phyloP scores from a whole-genome alignment of 2,888 invertebrate species.

The Drosophila testacea region DNA sequence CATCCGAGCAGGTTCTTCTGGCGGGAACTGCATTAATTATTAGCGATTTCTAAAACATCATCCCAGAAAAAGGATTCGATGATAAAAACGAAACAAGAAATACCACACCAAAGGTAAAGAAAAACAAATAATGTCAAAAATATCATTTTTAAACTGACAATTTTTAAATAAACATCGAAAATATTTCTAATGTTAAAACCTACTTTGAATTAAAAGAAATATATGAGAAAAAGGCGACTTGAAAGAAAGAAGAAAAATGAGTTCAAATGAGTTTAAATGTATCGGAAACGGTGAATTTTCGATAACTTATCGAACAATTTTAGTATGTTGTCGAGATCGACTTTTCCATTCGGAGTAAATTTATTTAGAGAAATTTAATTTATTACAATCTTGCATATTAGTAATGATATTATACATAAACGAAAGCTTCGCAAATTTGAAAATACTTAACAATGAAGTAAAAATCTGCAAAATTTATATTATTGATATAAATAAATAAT shows the following conservation, averaged over 20 bases:
- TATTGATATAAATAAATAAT: too few relatives aligned
- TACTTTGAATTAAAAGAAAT: not conserved
- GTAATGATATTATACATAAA: too few relatives aligned
- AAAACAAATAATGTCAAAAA: not conserved
- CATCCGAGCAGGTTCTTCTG: constrained; percentile 75
- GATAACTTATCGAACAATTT: too few relatives aligned
- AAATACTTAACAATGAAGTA: too few relatives aligned
- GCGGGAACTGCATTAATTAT: constrained; percentile 84
- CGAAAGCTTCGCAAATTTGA: too few relatives aligned
- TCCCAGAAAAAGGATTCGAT: constrained; percentile 33
- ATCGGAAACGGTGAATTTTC: too few relatives aligned
- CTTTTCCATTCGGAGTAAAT: too few relatives aligned
- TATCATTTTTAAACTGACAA: constrained; percentile 15
- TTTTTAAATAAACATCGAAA: not conserved
- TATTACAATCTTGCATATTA: too few relatives aligned
- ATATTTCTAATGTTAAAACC: not conserved
- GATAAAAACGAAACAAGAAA: constrained; percentile 15
- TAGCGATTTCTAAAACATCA: constrained; percentile 70
- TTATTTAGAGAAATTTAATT: too few relatives aligned
- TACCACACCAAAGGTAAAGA: constrained; percentile 11
- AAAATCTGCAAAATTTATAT: too few relatives aligned
- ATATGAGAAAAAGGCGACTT: not conserved
- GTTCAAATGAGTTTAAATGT: too few relatives aligned
- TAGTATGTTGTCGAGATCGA: too few relatives aligned
- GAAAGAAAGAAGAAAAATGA: not conserved